phyloP scores from a whole-genome alignment of 2,888 invertebrate species.

The Rhaphigaster nebulosa region DNA sequence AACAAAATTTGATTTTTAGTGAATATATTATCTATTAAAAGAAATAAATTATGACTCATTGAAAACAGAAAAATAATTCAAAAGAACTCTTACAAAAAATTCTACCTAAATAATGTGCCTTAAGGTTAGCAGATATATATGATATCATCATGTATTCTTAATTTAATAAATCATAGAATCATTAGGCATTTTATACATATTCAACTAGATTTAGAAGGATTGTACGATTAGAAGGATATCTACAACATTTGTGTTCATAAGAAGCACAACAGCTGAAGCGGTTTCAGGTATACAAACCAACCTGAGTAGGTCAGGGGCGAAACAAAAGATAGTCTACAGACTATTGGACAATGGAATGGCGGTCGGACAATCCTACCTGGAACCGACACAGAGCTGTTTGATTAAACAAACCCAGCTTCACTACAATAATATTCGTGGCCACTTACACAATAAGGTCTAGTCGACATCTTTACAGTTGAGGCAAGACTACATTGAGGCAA shows the following conservation, averaged over 20 bases:
- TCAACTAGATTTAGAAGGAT: neutral
- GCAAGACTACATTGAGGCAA: neutral
- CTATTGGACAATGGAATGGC: neutral
- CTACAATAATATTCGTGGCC: neutral
- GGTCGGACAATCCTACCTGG: neutral
- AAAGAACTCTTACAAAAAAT: neutral
- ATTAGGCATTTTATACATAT: constrained; percentile 32
- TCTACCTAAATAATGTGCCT: neutral
- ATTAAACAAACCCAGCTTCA: neutral
- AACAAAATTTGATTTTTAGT: constrained; percentile 1
- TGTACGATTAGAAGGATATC: neutral
- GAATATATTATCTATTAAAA: neutral
- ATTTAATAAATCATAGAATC: neutral
- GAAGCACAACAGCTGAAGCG: neutral
- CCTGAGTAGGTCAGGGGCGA: neutral
- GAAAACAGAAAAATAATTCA: constrained; percentile 3
- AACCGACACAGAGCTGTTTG: neutral
- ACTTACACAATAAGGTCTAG: neutral
- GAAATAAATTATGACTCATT: neutral
- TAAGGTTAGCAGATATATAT: neutral
- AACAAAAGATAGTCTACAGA: neutral
- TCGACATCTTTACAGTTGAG: neutral
- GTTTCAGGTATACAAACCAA: neutral
- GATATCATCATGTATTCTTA: neutral
- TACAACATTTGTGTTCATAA: neutral